These are phyloP conservation scores for Catalaphyllia jardinei DNA, from an alignment of 64 coral and sea anemone genomes.

Conservation along the genomic window DNA sequence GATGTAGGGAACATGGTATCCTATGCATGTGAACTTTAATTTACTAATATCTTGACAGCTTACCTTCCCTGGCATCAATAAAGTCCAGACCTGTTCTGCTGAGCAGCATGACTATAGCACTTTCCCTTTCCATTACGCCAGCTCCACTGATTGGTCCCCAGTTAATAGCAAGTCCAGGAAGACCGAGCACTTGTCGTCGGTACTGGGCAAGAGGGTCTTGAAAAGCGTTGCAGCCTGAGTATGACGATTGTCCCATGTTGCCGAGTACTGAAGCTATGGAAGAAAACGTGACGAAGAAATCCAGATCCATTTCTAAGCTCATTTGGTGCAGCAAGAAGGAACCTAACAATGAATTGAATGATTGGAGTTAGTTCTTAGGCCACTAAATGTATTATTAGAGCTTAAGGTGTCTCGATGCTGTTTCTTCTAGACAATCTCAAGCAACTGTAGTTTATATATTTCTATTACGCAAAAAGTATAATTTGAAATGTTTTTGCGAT, in stretches of 20 bases:
- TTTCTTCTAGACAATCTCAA: too few relatives aligned
- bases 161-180: constrained; percentile 66
- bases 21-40: too few relatives aligned
- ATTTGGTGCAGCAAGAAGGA: constrained; percentile 64
- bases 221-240: constrained; percentile 66
- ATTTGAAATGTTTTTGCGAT: too few relatives aligned
- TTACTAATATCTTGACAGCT: neutral
- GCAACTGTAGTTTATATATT: too few relatives aligned
- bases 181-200: constrained; percentile 44
- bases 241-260: constrained; percentile 48
- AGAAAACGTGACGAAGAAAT: constrained; percentile 77
- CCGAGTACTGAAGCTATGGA: constrained; percentile 61
- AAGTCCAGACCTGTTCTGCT: constrained; percentile 16
- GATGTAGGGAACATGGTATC: too few relatives aligned
- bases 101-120: constrained; percentile 18
- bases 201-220: constrained; percentile 64
- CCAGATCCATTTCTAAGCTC: constrained; percentile 62
- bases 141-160: constrained; percentile 81
- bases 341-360: constrained; percentile 5
- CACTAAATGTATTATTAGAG: too few relatives aligned
- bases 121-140: constrained; percentile 48
- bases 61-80: constrained; percentile 49
- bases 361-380: neutral
- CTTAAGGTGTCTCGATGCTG: too few relatives aligned
- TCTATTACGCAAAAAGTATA: too few relatives aligned